Evolutionary conservation across 2,113 vertebrate genomes (phyloP), one percentile per base, ranked within the genome.

Genomic region (Apteryx owenii): DNA sequence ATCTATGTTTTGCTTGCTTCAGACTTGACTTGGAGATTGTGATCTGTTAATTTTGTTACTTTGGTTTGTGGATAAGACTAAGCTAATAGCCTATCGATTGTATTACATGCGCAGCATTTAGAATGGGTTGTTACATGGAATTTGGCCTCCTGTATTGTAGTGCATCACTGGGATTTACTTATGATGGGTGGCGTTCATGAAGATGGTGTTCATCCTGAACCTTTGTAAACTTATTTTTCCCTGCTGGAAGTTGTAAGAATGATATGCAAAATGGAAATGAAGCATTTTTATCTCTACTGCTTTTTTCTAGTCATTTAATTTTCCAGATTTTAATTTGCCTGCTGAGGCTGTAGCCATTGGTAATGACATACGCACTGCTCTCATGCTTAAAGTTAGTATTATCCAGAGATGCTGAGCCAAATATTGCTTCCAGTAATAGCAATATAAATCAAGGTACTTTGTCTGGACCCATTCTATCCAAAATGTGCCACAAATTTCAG

Each of bases 11-110:
- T 90, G 15, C 51, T 78, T 85, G 13, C 68, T 87, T 90, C 19
- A 7, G 38, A 48, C 44, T 58, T 85, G 60, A 19, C 16, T 33
- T 38, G 18, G 48, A 88, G 54, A 89, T 44, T 81, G 42, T 38
- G 22, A 87, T 89, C 71, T 94, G 7, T 77, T 95, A 75, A 73
- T 90, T 95, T 93, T 83, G 33, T 92, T 90, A 6, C 44, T 94
- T 92, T 86, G 2, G 80, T 85, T 88, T 97, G 33, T 83, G 42
- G 19, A 42, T 81, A 94, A 90, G 94, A 71, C 38, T 28, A 10
- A 73, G 13, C 26, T 82, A 90, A 78, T 19, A 20, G 5, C 22
- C 40, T 88, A 54, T 79, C 71, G 44, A 88, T 69, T 95, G 10
- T 61, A 19, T 31, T 81, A 44, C 18, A 64, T 6, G 3, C 6